Base-by-base conservation (phyloP, 2,113 vertebrate genomes). In the Istiophorus platypterus region DNA sequence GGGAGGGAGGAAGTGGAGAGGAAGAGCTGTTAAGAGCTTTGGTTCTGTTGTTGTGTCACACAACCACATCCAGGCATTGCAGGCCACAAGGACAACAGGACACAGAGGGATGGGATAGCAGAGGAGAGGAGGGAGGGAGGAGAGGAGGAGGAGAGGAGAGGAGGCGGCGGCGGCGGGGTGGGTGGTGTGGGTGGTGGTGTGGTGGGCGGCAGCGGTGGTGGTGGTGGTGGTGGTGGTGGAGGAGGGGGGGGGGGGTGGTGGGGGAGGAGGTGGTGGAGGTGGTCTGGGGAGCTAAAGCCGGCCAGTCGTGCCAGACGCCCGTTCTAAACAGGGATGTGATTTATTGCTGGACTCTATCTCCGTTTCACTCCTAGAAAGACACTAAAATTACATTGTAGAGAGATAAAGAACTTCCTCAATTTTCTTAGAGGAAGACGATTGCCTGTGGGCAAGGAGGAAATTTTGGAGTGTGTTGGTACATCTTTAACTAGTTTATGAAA, bases 11-110 rank as follows among this genome's bases (percentile, higher is more conserved):
- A 90, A 90, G 86, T 88, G 89, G 78, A 90, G 87, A 91, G 93
- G 94, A 92, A 92, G 88, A 92, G 93, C 92, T 92, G 92, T 91
- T 91, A 92, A 94, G 91, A 93, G 93, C 94, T 95, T 88, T 92
- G 94, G 94, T 91, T 95, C 91, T 95, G 94, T 95, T 95, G 94
- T 95, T 95, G 91, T 93, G 94, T 93, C 93, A 95, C 94, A 95
- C 94, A 94, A 95, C 93, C 94, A 92, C 91, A 91, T 95, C 94
- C 93, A 94, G 92, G 85, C 94, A 94, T 94, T 94, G 92, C 92
- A 94, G 94, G 94, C n/a, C n/a, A 94, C 92, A 88, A 94, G 91
- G 93, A 93, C 94, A 94, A 94, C 94, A 90, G 93, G 89, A n/a
- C n/a, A n/a, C 92, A 91, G 91, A 93, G 93, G 88, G 91, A 93